A percentile compares a stretch with the other conserved stretches of the same genome.
phyloP scores from a whole-genome alignment of 2,797 vertebrate species.

The Chrysocyon brachyurus region DNA sequence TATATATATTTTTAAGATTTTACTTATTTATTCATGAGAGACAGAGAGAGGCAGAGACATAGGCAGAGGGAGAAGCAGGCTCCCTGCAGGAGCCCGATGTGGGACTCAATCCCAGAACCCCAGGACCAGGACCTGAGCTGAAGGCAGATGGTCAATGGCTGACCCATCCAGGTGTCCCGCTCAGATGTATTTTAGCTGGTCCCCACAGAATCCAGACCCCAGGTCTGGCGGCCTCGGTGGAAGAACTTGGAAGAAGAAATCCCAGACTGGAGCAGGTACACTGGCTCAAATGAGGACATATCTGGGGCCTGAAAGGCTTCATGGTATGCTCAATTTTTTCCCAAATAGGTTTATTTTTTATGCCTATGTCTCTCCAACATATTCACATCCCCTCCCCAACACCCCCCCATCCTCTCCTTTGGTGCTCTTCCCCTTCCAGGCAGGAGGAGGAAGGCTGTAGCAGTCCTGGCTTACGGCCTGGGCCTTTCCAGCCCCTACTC shows the following conservation, averaged over 20 bases:
- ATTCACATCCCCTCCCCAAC: not conserved
- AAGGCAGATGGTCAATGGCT: no score
- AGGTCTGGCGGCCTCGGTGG: not conserved
- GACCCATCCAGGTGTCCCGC: no score
- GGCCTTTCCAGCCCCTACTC: not conserved
- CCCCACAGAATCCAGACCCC: not conserved
- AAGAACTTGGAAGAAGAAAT: not conserved
- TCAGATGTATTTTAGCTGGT: not conserved
- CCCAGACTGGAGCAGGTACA: not conserved
- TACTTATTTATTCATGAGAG: no score
- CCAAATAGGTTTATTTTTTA: not conserved
- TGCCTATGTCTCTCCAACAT: not conserved
- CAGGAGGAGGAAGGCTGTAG: no score
- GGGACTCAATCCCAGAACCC: no score
- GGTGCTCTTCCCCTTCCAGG: not conserved
- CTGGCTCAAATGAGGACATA: not conserved
- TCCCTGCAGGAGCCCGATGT: no score
- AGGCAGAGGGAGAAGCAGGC: no score
- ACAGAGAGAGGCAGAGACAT: no score
- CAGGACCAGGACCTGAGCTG: no score
- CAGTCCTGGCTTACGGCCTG: fast-evolving
- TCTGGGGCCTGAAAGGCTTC: not conserved
- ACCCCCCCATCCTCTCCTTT: no score
- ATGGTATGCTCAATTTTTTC: not conserved
- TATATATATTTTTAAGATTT: no score